Evolutionary conservation across 2,888 invertebrate species (phyloP).

Genomic region (Cosmopolites sordidus): DNA sequence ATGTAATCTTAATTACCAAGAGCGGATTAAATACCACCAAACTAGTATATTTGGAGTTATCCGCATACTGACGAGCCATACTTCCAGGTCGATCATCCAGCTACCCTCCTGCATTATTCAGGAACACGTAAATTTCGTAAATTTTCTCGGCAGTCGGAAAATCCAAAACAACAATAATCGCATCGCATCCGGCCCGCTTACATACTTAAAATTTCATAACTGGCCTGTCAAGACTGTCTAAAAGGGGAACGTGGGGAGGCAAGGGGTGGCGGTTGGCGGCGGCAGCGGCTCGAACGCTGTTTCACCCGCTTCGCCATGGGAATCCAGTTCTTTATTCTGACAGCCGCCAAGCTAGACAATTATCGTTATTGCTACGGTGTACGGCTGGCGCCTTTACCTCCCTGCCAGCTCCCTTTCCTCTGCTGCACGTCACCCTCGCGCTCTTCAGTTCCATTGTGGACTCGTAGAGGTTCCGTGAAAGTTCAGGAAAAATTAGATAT

Average conservation of each 20-base stretch:
- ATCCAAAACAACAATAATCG: conserved; percentile 1
- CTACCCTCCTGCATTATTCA: neutral
- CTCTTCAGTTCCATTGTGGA: too few species aligned
- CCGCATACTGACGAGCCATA: too few species aligned
- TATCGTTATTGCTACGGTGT: conserved; percentile 7
- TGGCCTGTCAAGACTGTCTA: neutral
- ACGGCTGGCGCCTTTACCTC: conserved; percentile 6
- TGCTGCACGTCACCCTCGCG: too few species aligned
- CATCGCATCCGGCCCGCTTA: neutral
- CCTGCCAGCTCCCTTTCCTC: neutral
- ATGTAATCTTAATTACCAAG: too few species aligned
- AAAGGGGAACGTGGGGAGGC: too few species aligned
- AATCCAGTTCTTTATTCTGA: conserved; percentile 10
- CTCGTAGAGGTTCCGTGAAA: too few species aligned
- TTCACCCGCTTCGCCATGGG: neutral
- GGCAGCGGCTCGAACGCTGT: too few species aligned
- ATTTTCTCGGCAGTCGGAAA: neutral
- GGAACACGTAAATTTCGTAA: neutral
- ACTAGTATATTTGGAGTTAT: too few species aligned
- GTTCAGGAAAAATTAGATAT: too few species aligned
- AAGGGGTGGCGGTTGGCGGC: too few species aligned
- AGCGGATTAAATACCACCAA: too few species aligned
- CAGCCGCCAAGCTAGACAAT: conserved; percentile 9
- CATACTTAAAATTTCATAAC: conserved; percentile 2
- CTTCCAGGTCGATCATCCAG: too few species aligned